Evolutionary conservation across 2,888 invertebrate species (phyloP).

Genomic region (Callosobruchus maculatus): DNA sequence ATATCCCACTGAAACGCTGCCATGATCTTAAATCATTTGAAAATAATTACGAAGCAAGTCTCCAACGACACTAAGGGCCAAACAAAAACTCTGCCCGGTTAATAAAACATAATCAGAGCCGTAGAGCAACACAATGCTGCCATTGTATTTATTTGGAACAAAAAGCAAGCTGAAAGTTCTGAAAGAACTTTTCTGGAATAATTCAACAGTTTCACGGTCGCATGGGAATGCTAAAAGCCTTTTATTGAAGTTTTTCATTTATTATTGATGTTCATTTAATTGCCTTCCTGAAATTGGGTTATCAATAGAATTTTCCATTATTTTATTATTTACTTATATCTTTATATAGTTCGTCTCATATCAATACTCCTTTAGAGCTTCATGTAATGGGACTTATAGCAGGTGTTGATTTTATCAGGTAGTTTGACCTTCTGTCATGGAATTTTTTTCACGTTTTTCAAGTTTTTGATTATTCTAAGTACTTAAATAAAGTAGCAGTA

Average conservation of each 20-base stretch:
- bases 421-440: too few relatives aligned
- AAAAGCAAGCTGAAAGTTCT: background rate
- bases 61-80: background rate
- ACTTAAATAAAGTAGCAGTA: too few relatives aligned
- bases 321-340: too few relatives aligned
- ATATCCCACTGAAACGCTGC: too few relatives aligned
- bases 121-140: background rate
- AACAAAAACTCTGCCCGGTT: background rate
- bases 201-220: background rate
- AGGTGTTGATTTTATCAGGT: too few relatives aligned
- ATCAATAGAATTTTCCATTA: background rate
- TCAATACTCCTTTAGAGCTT: too few relatives aligned
- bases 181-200: background rate
- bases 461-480: too few relatives aligned
- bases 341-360: too few relatives aligned
- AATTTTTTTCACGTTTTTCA: too few relatives aligned
- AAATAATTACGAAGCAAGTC: too few relatives aligned
- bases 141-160: background rate
- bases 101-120: background rate
- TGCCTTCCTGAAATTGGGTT: background rate
- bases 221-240: background rate
- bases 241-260: background rate
- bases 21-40: too few relatives aligned
- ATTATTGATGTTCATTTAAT: background rate
- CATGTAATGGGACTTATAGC: too few relatives aligned